phyloP scores from a whole-genome alignment of 2,797 vertebrate genomes.

The Ctenochaetus hawaiiensis region DNA sequence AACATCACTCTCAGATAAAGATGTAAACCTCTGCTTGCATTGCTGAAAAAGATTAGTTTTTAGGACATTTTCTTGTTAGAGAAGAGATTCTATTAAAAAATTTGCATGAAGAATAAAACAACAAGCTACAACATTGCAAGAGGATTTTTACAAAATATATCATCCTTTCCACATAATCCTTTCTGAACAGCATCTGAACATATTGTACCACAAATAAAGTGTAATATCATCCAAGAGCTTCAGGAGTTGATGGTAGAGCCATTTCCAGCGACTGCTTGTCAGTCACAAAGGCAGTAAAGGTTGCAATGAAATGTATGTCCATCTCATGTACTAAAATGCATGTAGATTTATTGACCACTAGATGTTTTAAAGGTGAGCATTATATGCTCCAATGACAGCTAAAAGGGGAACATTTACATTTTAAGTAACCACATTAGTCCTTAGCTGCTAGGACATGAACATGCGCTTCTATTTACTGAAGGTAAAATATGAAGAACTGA shows the following conservation, averaged over 20 bases:
- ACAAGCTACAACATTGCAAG: neutral
- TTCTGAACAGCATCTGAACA: neutral
- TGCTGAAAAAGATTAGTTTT: neutral
- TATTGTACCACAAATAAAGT: neutral
- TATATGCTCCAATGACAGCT: conserved; percentile 4
- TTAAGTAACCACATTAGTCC: conserved; percentile 22
- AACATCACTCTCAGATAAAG: conserved; percentile 9
- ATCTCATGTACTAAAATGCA: conserved; percentile 4
- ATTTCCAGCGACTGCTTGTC: conserved; percentile 10
- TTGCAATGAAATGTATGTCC: conserved; percentile 2
- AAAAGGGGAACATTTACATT: conserved; percentile 13
- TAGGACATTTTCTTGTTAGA: neutral
- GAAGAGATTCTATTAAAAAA: neutral
- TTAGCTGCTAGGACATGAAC: conserved; percentile 12
- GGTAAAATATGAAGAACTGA: neutral
- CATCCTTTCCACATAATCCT: neutral
- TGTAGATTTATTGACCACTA: conserved; percentile 2
- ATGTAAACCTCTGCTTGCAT: neutral
- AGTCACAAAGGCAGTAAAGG: neutral
- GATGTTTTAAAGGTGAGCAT: conserved; percentile 28
- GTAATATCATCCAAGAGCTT: neutral
- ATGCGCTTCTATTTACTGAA: conserved; percentile 14
- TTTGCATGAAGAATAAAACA: no score
- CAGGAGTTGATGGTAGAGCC: neutral
- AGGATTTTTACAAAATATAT: neutral